These are phyloP conservation scores for Melieria picta DNA, from an alignment of 2,888 invertebrate species.

Conservation along the genomic window DNA sequence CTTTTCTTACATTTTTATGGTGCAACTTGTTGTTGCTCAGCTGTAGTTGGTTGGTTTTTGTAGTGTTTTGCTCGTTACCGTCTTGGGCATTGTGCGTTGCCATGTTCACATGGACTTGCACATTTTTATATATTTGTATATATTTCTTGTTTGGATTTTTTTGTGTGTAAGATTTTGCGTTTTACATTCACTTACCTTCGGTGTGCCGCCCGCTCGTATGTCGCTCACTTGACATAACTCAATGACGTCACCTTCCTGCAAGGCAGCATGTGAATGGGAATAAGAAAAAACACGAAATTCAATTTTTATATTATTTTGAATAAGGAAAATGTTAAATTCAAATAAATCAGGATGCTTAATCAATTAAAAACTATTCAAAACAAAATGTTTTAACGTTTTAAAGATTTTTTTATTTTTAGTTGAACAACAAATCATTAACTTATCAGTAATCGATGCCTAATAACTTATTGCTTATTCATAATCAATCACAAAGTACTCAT, in stretches of 20 bases:
- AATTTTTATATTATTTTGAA: background rate
- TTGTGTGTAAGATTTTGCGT: slow-evolving; percentile 20
- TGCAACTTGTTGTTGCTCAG: background rate
- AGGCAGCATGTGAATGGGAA: slow-evolving; percentile 21
- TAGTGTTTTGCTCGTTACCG: background rate
- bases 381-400: background rate
- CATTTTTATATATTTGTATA: background rate
- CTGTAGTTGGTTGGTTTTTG: background rate
- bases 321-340: background rate
- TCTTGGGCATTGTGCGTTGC: background rate
- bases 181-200: slow-evolving; percentile 75
- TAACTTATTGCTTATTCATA: too few relatives aligned
- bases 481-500: too few relatives aligned
- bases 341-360: background rate
- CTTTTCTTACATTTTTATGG: background rate
- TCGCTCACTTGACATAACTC: slow-evolving; percentile 99
- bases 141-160: background rate
- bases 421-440: too few relatives aligned
- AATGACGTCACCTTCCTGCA: slow-evolving; percentile 97
- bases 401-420: background rate
- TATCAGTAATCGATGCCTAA: too few relatives aligned
- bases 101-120: background rate
- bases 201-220: slow-evolving; percentile 90
- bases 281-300: background rate
- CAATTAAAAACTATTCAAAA: background rate